These are phyloP conservation scores for Chlorodrepanis virens DNA, from an alignment of 2,113 vertebrate genomes.

Conservation along the genomic window DNA sequence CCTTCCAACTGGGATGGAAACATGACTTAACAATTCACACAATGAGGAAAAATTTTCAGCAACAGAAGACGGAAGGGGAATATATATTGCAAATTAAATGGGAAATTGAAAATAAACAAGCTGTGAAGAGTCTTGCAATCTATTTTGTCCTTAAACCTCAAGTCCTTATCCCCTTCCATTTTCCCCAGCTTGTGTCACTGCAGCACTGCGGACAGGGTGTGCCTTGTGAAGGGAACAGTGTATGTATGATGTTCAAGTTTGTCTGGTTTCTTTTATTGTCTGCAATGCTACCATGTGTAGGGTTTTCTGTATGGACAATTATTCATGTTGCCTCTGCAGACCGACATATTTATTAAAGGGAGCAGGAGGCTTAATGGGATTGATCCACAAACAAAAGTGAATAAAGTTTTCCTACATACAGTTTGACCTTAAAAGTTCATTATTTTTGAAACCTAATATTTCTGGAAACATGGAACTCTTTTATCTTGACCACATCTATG, in stretches of 20 bases:
- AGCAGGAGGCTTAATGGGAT: slow-evolving; percentile 52
- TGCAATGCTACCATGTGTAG: neutral
- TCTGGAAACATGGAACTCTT: neutral
- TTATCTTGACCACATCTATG: neutral
- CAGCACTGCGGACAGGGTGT: neutral
- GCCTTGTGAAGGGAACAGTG: neutral
- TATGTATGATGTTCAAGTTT: neutral
- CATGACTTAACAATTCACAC: neutral
- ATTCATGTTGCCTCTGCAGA: slow-evolving; percentile 20
- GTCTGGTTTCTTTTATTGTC: neutral
- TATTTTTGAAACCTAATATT: slow-evolving; percentile 54
- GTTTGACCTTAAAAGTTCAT: slow-evolving; percentile 69
- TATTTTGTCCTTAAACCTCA: neutral
- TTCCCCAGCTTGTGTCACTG: neutral
- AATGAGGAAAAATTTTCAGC: neutral
- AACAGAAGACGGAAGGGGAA: neutral
- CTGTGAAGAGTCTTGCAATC: neutral
- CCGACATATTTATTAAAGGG: slow-evolving; percentile 57
- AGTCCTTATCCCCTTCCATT: neutral
- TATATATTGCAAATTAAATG: neutral
- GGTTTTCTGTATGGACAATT: neutral
- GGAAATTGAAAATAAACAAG: neutral
- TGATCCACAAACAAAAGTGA: neutral
- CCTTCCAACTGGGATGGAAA: neutral
- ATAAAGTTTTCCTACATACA: neutral